Percentiles rank a stretch among this genome's conserved stretches.
These are phyloP conservation scores for Hypothenemus hampei DNA, from an alignment of 1,140 invertebrate species.

Conservation along the genomic window DNA sequence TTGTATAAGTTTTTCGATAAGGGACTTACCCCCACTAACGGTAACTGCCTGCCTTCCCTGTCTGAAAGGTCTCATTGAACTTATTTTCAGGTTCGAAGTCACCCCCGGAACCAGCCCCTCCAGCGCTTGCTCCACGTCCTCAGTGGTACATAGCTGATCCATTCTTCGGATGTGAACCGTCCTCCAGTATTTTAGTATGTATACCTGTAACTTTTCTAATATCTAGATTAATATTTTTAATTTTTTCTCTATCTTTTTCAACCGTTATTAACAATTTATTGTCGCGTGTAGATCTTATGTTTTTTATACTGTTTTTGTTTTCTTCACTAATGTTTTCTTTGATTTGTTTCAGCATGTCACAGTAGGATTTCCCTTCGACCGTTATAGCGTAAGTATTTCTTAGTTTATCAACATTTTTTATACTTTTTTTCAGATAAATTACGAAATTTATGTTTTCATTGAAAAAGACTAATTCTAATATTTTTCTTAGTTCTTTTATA, in stretches of 20 bases:
- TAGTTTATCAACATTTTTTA: too few relatives aligned
- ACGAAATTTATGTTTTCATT: too few relatives aligned
- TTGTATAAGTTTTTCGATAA: neutral
- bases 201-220: neutral
- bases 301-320: neutral
- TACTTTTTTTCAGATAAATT: too few relatives aligned
- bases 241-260: neutral
- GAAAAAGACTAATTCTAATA: too few relatives aligned
- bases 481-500: too few relatives aligned
- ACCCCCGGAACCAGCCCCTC: neutral
- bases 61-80: neutral
- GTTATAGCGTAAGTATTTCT: neutral
- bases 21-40: neutral
- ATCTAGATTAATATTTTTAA: neutral
- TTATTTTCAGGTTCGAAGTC: neutral
- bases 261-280: neutral
- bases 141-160: constrained; percentile 8
- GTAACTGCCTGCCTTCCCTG: neutral
- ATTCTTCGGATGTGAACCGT: neutral
- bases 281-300: neutral
- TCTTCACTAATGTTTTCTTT: neutral
- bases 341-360: neutral
- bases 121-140: constrained; percentile 6
- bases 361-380: neutral
- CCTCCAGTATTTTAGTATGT: neutral